A percentile compares a stretch with the other conserved stretches of the same genome.
Conservation (phyloP, 1,140 invertebrate species). For the Ericerus pela region DNA sequence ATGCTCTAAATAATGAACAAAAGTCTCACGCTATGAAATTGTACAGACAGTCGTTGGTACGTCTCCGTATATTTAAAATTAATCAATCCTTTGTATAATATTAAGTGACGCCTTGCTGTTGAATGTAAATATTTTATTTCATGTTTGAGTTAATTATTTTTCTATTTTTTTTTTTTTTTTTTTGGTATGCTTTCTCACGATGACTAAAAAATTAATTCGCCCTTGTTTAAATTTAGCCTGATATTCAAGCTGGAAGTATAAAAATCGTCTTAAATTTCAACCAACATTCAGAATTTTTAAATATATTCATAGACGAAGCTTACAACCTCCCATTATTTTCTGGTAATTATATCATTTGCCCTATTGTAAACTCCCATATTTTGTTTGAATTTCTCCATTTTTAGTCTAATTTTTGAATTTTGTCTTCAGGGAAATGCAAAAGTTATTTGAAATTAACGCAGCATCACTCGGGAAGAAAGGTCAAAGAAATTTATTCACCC, state of each 20-base stretch:
- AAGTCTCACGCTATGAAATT: conserved; percentile 20
- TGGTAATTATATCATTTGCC: neutral
- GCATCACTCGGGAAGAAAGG: conserved; percentile 15
- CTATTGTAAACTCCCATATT: neutral
- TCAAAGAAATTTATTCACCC: conserved; percentile 19
- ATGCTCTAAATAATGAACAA: conserved; percentile 17
- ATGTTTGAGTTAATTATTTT: too few species aligned
- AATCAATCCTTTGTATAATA: too few species aligned
- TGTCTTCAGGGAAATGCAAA: conserved; percentile 18
- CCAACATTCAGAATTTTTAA: conserved; percentile 9
- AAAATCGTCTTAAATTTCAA: conserved; percentile 16
- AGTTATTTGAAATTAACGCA: conserved; percentile 19
- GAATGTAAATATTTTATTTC: too few species aligned
- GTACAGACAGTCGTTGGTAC: conserved; percentile 22
- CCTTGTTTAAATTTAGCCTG: too few species aligned
- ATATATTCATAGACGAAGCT: neutral
- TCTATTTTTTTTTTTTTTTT: too few species aligned
- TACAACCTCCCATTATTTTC: conserved; percentile 4
- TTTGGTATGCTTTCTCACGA: too few species aligned
- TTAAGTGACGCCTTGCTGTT: too few species aligned
- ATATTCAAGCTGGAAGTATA: conserved; percentile 17
- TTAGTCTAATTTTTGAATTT: neutral
- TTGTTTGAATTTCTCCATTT: neutral
- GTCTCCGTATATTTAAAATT: conserved; percentile 9
- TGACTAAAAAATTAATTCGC: too few species aligned